These are phyloP conservation scores for Papilio elwesi DNA, from an alignment of 2,888 invertebrate genomes.

Conservation along the genomic window DNA sequence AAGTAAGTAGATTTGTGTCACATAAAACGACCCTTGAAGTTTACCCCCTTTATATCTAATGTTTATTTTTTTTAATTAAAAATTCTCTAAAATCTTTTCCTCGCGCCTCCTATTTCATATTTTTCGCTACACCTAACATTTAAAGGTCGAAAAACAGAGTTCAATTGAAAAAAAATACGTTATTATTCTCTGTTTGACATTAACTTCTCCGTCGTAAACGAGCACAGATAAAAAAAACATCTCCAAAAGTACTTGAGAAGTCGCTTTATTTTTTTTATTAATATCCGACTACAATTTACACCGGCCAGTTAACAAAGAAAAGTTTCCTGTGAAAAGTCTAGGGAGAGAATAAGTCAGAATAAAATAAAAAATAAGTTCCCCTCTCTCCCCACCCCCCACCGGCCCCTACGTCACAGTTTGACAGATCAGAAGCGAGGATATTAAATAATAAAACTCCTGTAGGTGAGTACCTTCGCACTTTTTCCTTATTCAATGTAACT, in stretches of 20 bases:
- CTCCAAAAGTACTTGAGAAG: conserved; percentile 21
- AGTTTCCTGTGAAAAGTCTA: conserved; percentile 23
- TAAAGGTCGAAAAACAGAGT: too few species aligned
- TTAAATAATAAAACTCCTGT: conserved; percentile 69
- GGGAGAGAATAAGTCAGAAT: conserved; percentile 17
- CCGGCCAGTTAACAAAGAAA: conserved; percentile 27
- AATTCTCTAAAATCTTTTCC: too few species aligned
- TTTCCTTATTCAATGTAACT: conserved; percentile 78
- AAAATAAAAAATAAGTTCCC: conserved; percentile 24
- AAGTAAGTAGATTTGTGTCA: too few species aligned
- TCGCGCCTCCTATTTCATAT: too few species aligned
- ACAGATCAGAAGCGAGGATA: conserved; percentile 67
- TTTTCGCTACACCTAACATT: too few species aligned
- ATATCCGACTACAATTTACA: conserved; percentile 20
- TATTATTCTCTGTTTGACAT: neutral
- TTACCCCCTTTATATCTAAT: too few species aligned
- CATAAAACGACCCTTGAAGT: too few species aligned
- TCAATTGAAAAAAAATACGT: too few species aligned
- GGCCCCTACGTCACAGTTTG: conserved; percentile 56
- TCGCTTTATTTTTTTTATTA: conserved; percentile 27
- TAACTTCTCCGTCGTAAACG: neutral
- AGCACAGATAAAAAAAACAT: neutral
- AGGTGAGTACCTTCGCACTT: conserved; percentile 66
- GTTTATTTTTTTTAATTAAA: too few species aligned
- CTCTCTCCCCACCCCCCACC: neutral